Conservation (phyloP, 1,140 invertebrate genomes). For the Meteorus sp. region DNA sequence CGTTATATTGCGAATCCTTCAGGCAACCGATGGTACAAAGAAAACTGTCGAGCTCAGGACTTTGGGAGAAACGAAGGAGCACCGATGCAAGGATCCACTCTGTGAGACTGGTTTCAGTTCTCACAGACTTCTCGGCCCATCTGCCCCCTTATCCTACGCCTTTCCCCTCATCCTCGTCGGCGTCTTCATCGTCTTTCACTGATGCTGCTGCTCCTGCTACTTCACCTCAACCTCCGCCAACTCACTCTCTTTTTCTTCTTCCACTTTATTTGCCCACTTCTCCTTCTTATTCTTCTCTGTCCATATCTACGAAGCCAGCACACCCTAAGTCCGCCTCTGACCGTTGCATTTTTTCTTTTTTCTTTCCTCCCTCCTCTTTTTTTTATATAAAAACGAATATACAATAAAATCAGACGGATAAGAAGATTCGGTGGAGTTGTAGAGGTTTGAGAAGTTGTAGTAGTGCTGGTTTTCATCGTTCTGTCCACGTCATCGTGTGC, state of each 20-base stretch:
- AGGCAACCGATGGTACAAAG: slow-evolving; percentile 29
- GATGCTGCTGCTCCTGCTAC: slow-evolving; percentile 3
- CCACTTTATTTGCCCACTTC: slow-evolving; percentile 8
- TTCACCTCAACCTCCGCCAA: slow-evolving; percentile 2
- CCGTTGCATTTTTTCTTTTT: slow-evolving; percentile 26
- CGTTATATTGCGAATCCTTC: slow-evolving; percentile 29
- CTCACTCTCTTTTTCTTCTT: slow-evolving; percentile 10
- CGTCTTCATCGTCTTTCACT: not conserved
- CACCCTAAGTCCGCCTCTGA: slow-evolving; percentile 15
- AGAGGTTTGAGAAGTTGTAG: slow-evolving; percentile 10
- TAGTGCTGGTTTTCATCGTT: no score
- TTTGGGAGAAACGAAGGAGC: slow-evolving; percentile 22
- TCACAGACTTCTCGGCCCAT: slow-evolving; percentile 30
- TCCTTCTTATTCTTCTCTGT: slow-evolving; percentile 14
- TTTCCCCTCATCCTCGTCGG: slow-evolving; percentile 4
- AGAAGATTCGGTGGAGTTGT: slow-evolving; percentile 30
- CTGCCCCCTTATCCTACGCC: slow-evolving; percentile 3
- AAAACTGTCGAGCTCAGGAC: slow-evolving; percentile 32
- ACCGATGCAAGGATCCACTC: slow-evolving; percentile 28
- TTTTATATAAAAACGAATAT: no score
- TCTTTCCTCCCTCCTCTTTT: no score
- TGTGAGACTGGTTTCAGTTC: slow-evolving; percentile 36
- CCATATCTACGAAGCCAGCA: no score
- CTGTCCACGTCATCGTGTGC: no score
- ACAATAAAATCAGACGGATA: slow-evolving; percentile 33